Evolutionary conservation across 2,113 vertebrate species (phyloP), one percentile per base, ranked within the genome.

Genomic region (Ophthalmolycus amberensis): DNA sequence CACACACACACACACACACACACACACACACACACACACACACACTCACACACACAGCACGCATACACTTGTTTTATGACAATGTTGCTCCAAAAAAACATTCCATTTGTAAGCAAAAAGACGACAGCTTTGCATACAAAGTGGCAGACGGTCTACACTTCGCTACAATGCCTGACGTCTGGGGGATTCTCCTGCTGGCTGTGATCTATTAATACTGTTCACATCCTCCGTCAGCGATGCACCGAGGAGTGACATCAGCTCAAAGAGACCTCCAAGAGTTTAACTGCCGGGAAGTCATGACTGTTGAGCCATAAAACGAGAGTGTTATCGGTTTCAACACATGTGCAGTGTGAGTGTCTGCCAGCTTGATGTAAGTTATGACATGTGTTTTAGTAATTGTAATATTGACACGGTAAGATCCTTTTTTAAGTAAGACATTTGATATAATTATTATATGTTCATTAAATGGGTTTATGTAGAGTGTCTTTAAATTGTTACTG

Each of bases 171-270:
- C 63, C 79, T 71, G 56, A 82, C 42, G 67, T 91, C 89, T 84
- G 64, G 91, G 86, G 91, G 85, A 86, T 90, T 89, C 85, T 92
- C 85, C 71, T 71, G 77, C 80, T 75, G 77, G 76, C 85, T 90
- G 62, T 34, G 73, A 86, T 90, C 90, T 91, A 91, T 91, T 91
- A 93, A 93, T 92, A 89, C 80, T 76, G 81, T 73, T 91, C 86
- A 85, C 72, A 74, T 89, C 77, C 76, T 88, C 80, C 78, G 83
- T 86, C 70, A 20, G 83, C 15, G 40, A 79, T 65, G 70, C 86
- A 74, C 83, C 1, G 46, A 89, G 85, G 59, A 88, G 71, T 2
- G 79, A 79, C 76, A 83, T 71, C 42, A 85, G 76, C 89, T 81
- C 40, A 0, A 66, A 32, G 77, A 92, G 77, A 87, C 86, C 71